Evolutionary conservation across 2,888 invertebrate genomes (phyloP).

Genomic region (Drosophila kanekoi): DNA sequence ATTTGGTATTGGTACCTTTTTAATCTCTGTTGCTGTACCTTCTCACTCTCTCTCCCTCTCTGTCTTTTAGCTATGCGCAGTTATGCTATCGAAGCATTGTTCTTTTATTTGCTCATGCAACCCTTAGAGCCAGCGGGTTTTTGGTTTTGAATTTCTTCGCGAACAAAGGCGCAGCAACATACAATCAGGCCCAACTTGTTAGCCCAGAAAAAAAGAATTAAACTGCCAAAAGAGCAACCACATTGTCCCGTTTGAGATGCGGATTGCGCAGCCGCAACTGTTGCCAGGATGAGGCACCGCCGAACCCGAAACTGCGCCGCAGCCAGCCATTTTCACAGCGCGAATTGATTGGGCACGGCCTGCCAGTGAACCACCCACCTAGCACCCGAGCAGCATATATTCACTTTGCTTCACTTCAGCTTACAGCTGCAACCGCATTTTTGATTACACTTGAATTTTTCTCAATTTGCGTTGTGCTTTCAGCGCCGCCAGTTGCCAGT

Average conservation of each 20-base stretch:
- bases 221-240: slow-evolving; percentile 70
- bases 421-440: slow-evolving; percentile 57
- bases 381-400: slow-evolving; percentile 42
- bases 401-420: slow-evolving; percentile 46
- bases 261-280: slow-evolving; percentile 69
- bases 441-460: slow-evolving; percentile 61
- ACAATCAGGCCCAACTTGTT: slow-evolving; percentile 51
- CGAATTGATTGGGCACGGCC: slow-evolving; percentile 71
- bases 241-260: slow-evolving; percentile 7
- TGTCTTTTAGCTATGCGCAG: slow-evolving; percentile 51
- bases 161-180: slow-evolving; percentile 58
- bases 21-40: slow-evolving; percentile 55
- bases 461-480: slow-evolving; percentile 34
- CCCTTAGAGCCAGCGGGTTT: slow-evolving; percentile 61
- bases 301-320: slow-evolving; percentile 25
- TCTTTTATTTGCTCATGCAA: slow-evolving; percentile 59
- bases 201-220: slow-evolving; percentile 24
- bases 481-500: not conserved
- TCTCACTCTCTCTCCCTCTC: slow-evolving; percentile 1
- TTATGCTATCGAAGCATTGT: slow-evolving; percentile 75
- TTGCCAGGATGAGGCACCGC: slow-evolving; percentile 50
- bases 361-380: slow-evolving; percentile 36
- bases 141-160: slow-evolving; percentile 76
- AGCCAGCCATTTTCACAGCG: slow-evolving; percentile 63
- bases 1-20: slow-evolving; percentile 81